Base-by-base conservation (phyloP, 2,888 invertebrate species). In the Lithophane semibrunnea region DNA sequence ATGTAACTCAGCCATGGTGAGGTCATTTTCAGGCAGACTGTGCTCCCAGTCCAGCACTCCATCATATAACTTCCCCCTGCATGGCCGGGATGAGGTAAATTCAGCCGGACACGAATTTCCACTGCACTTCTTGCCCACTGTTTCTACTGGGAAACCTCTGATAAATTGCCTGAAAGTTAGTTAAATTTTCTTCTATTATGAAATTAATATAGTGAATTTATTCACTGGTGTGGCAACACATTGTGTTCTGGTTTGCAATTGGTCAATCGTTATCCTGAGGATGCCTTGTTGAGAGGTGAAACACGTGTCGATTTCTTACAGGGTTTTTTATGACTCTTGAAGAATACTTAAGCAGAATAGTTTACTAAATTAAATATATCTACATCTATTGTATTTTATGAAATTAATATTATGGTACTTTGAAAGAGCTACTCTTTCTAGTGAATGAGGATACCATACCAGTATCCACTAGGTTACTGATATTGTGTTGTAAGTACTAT, bases 1-100 rank as follows among this genome's bases (percentile, higher is more conserved):
- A 95, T 99, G 98, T 95, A 98, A 97, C 87, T 98, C 98, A 0
- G 99, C 98, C 95, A 98, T 97, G 73, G 98, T 97, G 47, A 99
- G 95, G 93, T 99, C 99, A 90, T 98, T 97, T 86, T 98, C 98
- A 0, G 99, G 99, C 84, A 99, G 96, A 93, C 98, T 98, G 92
- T 99, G 98, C 91, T 99, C 99, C 99, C 99, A 99, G 94, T 99
- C 99, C 61, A 99, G 97, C 78, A 99, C 98, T 21, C 98, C 99
- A 93, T 99, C 99, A 86, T 98, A 97, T 73, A 99, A 96, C 85
- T 98, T 97, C 1, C 99, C 99, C 67, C 99, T 97, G 91, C 99
- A 99, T n/a, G 98, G 97, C 42, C 97, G 96, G 13, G 98, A 97
- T 60, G 97, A 97, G 87, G 98, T 98, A 56, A 97, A 96, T 29